Evolutionary conservation across 1,140 invertebrate genomes (phyloP), one percentile per base, ranked within the genome.

Genomic region (Brachionus rotundiformis): DNA sequence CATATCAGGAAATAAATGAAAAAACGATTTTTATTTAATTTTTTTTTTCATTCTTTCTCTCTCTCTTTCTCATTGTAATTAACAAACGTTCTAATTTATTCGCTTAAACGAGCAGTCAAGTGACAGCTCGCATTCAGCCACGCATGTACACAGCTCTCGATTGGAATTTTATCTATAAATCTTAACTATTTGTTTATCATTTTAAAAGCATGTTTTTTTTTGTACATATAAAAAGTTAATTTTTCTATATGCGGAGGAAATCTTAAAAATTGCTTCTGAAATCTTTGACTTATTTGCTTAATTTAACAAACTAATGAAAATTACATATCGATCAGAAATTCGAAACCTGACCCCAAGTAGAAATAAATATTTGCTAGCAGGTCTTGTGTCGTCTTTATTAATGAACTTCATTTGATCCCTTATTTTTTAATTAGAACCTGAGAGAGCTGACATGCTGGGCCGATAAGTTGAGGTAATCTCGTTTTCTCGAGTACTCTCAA

Each of bases 241-340:
- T n/a, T n/a, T n/a, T n/a, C n/a, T n/a, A n/a, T n/a, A n/a, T n/a
- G n/a, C n/a, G n/a, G n/a, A 16, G 23, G 47, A 54, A 54, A 54
- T 54, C 47, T 1, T 54, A 54, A 3, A 54, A 54, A 54, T 54
- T 25, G 47, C 19, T 54, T 54, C 19, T 54, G 47, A 54, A 63
- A 68, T 68, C 63, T 36, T 36, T 68, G 63, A 68, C 31, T 68
- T 33, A 68, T 36, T 68, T 68, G 63, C 1, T 23, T 23, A 36
- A 68, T 68, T 68, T 68, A 68, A 68, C 63, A 68, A 68, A 19
- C 61, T 63, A 63, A 63, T 36, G 31, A 68, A 68, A 68, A 68
- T 68, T 68, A 39, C 63, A 68, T 68, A 68, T 68, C 61, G 61
- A 63, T 63, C 61, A 63, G 61, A 63, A 63, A 63, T 33, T 33